A percentile compares a stretch with the other conserved stretches of the same genome.
phyloP scores from a whole-genome alignment of 23 tunicate species.

The Phallusia fumigata region DNA sequence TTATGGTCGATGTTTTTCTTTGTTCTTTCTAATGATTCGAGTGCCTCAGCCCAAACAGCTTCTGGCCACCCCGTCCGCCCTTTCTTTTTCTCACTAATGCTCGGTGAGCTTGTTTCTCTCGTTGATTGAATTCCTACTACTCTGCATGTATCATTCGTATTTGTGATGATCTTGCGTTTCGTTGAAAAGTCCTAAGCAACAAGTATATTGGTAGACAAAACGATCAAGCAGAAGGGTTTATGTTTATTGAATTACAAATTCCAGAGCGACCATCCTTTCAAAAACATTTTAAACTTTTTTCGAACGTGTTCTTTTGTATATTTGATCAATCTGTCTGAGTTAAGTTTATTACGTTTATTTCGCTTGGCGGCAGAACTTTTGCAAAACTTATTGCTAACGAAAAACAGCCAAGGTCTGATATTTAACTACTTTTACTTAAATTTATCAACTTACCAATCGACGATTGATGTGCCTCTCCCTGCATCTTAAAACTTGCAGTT shows the following conservation, averaged over 20 bases:
- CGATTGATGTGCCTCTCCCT: slow-evolving; percentile 11
- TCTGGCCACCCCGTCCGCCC: slow-evolving; percentile 97
- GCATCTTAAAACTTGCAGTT: slow-evolving; percentile 38
- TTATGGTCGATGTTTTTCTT: not conserved
- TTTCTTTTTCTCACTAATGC: slow-evolving; percentile 7
- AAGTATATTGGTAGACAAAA: not conserved
- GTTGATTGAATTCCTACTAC: not conserved
- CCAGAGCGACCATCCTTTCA: too few relatives aligned
- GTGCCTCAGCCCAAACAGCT: slow-evolving; percentile 82
- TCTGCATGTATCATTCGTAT: not conserved
- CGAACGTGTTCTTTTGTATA: too few relatives aligned
- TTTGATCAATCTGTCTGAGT: too few relatives aligned
- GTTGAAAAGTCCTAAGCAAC: not conserved
- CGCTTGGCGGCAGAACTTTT: too few relatives aligned
- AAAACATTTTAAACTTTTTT: too few relatives aligned
- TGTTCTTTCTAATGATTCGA: slow-evolving; percentile 34
- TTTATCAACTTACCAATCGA: not conserved
- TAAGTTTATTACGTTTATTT: too few relatives aligned
- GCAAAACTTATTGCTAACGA: too few relatives aligned
- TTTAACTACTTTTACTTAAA: too few relatives aligned
- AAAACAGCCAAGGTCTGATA: too few relatives aligned
- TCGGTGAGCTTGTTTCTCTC: not conserved
- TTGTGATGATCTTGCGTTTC: not conserved
- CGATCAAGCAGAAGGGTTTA: too few relatives aligned
- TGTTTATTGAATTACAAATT: too few relatives aligned